Base-by-base conservation (phyloP, 2,888 invertebrate genomes). In the Pristionchus fissidentatus region DNA sequence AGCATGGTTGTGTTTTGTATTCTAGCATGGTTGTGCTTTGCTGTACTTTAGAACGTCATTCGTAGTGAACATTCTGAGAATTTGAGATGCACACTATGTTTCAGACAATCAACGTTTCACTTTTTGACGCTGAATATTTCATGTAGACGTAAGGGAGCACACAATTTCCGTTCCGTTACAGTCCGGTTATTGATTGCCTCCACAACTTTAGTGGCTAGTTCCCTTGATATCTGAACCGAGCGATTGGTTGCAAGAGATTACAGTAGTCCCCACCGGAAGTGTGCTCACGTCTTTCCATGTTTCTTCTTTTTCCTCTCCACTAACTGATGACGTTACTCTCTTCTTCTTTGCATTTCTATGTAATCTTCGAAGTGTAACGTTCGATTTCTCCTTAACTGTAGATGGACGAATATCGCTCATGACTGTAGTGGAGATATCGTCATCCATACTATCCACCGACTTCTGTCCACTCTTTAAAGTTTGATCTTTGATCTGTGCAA, bases 1-100 rank as follows among this genome's bases (percentile, higher is more conserved):
- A 66, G 4, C 66, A 66, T 38, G 10, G 66, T 19, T 19, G 66
- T 66, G n/a, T 66, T 66, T n/a, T n/a, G n/a, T n/a, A n/a, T n/a
- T n/a, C 32, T 29, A 32, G 60, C 32, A 60, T 60, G 29, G n/a
- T 10, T 60, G 29, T 32, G 60, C 60, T 32, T 60, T 32, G 15
- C 60, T 60, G 60, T 60, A 60, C 32, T 60, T 60, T 29, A 60
- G 60, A 29, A 60, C 60, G 10, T 60, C 60, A 5, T 60, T 13
- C 3, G 60, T 29, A 7, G 32, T 60, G 32, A 60, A 60, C 1
- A 60, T 13, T 29, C 60, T 60, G 60, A 60, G 32, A 8, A 29
- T 60, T 29, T 29, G 29, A 3, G 13, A 19, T 29, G 32, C 29
- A n/a, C 10, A 3, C 29, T 1, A 29, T 60, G 1, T 29, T 52